phyloP scores from a whole-genome alignment of 2,888 invertebrate species.

The Chalcis sispes region DNA sequence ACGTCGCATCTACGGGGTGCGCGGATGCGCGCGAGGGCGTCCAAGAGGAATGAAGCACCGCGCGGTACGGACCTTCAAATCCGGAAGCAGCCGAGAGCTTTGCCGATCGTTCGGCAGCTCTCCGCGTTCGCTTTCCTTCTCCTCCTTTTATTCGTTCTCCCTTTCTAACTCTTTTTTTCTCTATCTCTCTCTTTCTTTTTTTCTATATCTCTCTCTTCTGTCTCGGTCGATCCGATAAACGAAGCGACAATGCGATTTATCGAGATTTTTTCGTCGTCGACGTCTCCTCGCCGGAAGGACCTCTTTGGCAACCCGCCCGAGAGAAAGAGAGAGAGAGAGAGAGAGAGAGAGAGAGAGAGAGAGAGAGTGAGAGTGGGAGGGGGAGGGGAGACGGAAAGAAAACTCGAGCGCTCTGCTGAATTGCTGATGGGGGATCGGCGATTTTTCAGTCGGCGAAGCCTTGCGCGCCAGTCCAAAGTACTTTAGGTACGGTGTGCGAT shows the following conservation, averaged over 20 bases:
- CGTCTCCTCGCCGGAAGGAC: constrained; percentile 34
- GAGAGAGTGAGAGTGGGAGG: no score
- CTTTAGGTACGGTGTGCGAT: background rate
- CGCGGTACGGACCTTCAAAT: constrained; percentile 5
- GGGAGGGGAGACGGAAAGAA: no score
- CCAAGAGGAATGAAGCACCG: no score
- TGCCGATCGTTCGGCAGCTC: no score
- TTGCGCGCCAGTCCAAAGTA: background rate
- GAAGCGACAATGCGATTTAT: constrained; percentile 57
- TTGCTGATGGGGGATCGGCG: constrained; percentile 35
- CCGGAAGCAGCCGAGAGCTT: no score
- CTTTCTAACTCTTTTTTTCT: constrained; percentile 2
- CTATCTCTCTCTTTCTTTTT: constrained; percentile 20
- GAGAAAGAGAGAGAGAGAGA: no score
- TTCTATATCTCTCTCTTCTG: background rate
- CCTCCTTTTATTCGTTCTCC: constrained; percentile 15
- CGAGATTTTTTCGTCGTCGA: constrained; percentile 38
- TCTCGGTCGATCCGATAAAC: constrained; percentile 53
- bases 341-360: no score
- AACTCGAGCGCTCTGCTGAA: constrained; percentile 25
- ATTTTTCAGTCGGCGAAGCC: constrained; percentile 37
- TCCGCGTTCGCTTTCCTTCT: no score
- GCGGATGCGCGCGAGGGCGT: background rate
- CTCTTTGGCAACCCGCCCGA: constrained; percentile 50
- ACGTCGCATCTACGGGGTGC: background rate